These are phyloP conservation scores for Pangasius djambal DNA, from an alignment of 2,797 vertebrate species.

Conservation along the genomic window DNA sequence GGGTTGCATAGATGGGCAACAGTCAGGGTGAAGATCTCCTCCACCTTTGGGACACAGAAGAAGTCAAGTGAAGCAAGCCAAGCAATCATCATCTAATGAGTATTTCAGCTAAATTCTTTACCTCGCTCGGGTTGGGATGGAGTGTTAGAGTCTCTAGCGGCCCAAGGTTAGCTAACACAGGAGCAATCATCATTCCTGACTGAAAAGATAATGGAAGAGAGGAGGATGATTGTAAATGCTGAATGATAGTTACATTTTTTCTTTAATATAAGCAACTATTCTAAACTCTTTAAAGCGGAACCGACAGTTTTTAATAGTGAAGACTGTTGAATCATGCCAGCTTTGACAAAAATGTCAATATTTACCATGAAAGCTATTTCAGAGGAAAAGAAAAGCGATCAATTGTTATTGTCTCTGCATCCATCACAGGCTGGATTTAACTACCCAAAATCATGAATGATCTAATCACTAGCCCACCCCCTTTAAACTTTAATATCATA, in stretches of 20 bases:
- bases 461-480: not conserved
- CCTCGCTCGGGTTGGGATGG: conserved; percentile 86
- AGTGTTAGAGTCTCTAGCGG: conserved; percentile 80
- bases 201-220: conserved; percentile 55
- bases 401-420: not conserved
- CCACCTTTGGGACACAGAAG: conserved; percentile 74
- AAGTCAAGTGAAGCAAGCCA: conserved; percentile 22
- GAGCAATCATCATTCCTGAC: conserved; percentile 81
- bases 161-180: conserved; percentile 85
- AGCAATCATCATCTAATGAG: conserved; percentile 3
- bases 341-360: not conserved
- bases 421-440: not conserved
- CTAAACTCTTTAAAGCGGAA: not conserved
- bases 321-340: not conserved
- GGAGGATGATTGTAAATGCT: not conserved
- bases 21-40: conserved; percentile 85
- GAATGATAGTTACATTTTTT: not conserved
- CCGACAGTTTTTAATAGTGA: not conserved
- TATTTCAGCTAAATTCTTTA: conserved; percentile 60
- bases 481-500: not conserved
- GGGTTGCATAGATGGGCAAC: conserved; percentile 80
- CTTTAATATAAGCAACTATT: not conserved
- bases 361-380: not conserved
- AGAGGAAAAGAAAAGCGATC: not conserved
- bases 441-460: not conserved